Conservation (phyloP, 2,113 vertebrate genomes). For the Hippocampus abdominalis region DNA sequence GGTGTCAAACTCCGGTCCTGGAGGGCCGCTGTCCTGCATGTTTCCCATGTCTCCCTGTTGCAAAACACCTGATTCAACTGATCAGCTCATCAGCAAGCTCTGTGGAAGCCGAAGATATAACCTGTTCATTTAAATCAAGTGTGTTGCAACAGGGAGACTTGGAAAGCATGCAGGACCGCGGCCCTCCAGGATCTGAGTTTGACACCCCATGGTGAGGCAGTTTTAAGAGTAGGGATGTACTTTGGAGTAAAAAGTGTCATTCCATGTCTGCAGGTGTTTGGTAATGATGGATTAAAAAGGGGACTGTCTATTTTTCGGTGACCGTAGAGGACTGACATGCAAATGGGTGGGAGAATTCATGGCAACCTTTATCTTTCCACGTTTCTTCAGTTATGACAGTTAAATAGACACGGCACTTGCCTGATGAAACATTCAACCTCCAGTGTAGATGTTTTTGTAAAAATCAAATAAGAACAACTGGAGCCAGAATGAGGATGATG, state of each 20-base stretch:
- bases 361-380: slow-evolving; percentile 73
- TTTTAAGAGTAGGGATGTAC: slow-evolving; percentile 37
- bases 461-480: slow-evolving; percentile 82
- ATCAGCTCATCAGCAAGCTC: too few species aligned
- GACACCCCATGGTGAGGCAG: background rate
- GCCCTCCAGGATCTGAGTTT: too few species aligned
- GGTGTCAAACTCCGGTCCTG: too few species aligned
- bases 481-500: slow-evolving; percentile 69
- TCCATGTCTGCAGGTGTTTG: slow-evolving; percentile 90
- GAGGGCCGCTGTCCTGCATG: too few species aligned
- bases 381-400: slow-evolving; percentile 39
- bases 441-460: slow-evolving; percentile 82
- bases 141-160: too few species aligned
- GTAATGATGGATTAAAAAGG: slow-evolving; percentile 75
- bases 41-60: too few species aligned
- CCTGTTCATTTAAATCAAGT: too few species aligned
- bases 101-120: background rate
- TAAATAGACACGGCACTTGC: slow-evolving; percentile 38
- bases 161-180: too few species aligned
- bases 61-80: too few species aligned
- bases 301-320: slow-evolving; percentile 78
- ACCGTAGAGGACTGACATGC: slow-evolving; percentile 74
- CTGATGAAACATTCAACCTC: slow-evolving; percentile 75
- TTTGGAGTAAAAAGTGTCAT: slow-evolving; percentile 82
- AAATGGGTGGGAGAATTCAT: slow-evolving; percentile 73